These are phyloP conservation scores for Todus mexicanus DNA, from an alignment of 2,797 vertebrate genomes.

Conservation along the genomic window DNA sequence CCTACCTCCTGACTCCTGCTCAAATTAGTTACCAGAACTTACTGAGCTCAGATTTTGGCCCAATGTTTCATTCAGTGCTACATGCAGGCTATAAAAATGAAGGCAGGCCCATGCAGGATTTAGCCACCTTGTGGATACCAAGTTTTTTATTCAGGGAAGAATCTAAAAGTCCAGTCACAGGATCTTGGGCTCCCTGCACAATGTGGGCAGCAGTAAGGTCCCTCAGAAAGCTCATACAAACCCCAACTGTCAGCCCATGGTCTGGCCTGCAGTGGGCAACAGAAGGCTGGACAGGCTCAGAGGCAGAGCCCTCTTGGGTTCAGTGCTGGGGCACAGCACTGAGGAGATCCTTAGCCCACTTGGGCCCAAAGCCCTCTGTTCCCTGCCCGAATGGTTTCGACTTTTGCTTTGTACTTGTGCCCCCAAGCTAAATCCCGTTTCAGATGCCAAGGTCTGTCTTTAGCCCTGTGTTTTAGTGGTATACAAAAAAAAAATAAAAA, in stretches of 20 bases:
- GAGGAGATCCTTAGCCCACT: background rate
- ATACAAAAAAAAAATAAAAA: background rate
- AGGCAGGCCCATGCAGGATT: background rate
- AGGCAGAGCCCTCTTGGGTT: background rate
- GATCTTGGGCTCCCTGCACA: background rate
- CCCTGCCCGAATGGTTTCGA: background rate
- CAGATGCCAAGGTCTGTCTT: background rate
- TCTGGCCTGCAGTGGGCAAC: background rate
- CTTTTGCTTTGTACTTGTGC: background rate
- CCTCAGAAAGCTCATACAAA: background rate
- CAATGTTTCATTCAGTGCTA: background rate
- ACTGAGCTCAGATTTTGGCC: background rate
- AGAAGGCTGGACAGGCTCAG: background rate
- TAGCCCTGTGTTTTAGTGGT: background rate
- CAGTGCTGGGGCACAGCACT: fast-evolving
- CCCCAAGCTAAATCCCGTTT: background rate
- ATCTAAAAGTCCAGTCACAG: background rate
- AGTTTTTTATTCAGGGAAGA: background rate
- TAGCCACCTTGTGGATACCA: background rate
- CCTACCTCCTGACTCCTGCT: background rate
- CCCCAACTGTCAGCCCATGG: fast-evolving
- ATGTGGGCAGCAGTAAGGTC: background rate
- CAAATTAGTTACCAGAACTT: background rate
- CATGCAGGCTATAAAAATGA: background rate
- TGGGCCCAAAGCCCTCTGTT: background rate